A percentile compares a stretch with the other conserved stretches of the same genome.
Evolutionary conservation across 2,113 vertebrate species (phyloP).

Genomic region (Amphiprion ocellaris): DNA sequence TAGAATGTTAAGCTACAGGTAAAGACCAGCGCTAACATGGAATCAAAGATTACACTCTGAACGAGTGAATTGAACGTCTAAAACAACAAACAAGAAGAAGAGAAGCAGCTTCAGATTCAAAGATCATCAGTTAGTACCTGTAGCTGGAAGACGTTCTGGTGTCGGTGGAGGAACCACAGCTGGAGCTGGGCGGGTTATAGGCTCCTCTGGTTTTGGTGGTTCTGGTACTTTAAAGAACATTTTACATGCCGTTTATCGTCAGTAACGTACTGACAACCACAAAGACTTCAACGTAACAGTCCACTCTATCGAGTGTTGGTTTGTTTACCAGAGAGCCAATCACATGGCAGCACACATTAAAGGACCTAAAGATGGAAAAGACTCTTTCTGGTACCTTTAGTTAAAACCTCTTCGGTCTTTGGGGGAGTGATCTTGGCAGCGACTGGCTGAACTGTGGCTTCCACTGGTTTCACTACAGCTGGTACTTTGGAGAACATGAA

Average conservation of each 20-base stretch:
- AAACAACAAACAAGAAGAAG: neutral
- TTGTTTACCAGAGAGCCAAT: neutral
- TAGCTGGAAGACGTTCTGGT: conserved; percentile 11
- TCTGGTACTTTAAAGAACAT: conserved; percentile 63
- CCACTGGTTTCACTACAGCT: conserved; percentile 29
- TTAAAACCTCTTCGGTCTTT: conserved; percentile 30
- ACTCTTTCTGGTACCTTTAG: conserved; percentile 32
- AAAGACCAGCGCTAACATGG: neutral
- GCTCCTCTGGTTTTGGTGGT: conserved; percentile 37
- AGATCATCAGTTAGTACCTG: conserved; percentile 56
- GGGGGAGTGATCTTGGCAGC: conserved; percentile 2
- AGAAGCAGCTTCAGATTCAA: conserved; percentile 2
- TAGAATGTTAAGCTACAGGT: conserved; percentile 14
- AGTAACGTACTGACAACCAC: neutral
- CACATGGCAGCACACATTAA: conserved; percentile 8
- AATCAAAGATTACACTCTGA: conserved; percentile 46
- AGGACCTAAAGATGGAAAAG: conserved; percentile 17
- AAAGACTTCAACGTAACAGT: neutral
- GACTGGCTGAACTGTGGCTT: conserved; percentile 21
- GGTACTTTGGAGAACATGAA: conserved; percentile 26
- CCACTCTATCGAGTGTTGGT: conserved; percentile 60
- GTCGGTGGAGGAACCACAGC: conserved; percentile 27
- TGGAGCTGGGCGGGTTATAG: conserved; percentile 17
- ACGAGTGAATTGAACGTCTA: conserved; percentile 19
- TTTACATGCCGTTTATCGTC: conserved; percentile 8